A percentile compares a stretch with the other conserved stretches of the same genome.
Evolutionary conservation across 2,888 invertebrate genomes (phyloP).

Genomic region (Lepetodrilus schrolli): DNA sequence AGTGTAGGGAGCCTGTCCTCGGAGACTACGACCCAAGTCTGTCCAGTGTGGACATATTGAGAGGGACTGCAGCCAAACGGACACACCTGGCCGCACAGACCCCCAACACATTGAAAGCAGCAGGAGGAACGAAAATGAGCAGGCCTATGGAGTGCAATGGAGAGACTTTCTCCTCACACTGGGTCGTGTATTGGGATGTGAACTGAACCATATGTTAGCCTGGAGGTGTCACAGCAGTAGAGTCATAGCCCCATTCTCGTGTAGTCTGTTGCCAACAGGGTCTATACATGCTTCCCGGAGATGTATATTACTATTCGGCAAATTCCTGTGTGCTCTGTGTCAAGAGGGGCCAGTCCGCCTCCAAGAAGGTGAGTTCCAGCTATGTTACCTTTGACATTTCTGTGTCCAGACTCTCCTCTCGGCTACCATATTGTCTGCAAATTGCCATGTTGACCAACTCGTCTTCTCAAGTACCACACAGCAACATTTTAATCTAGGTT

Average conservation of each 20-base stretch:
- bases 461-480: too few relatives aligned
- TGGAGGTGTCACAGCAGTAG: constrained; percentile 1
- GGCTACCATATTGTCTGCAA: constrained; percentile 7
- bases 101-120: background rate
- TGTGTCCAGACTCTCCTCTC: background rate
- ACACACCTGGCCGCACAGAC: constrained; percentile 5
- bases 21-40: background rate
- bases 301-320: constrained; percentile 71
- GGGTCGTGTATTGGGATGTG: constrained; percentile 3
- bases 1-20: constrained; percentile 21
- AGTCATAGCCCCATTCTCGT: background rate
- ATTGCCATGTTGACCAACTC: too few relatives aligned
- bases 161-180: background rate
- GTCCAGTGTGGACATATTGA: background rate
- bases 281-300: constrained; percentile 66
- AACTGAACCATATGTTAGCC: constrained; percentile 29
- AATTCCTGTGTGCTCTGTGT: constrained; percentile 73
- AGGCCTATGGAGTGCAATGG: background rate
- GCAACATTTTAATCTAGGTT: too few relatives aligned
- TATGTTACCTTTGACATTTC: constrained; percentile 8
- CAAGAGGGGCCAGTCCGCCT: constrained; percentile 47
- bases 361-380: constrained; percentile 37
- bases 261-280: constrained; percentile 19
- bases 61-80: background rate
- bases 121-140: background rate